phyloP scores from a whole-genome alignment of 1,140 invertebrate species.

The Sarcophaga peregrina region DNA sequence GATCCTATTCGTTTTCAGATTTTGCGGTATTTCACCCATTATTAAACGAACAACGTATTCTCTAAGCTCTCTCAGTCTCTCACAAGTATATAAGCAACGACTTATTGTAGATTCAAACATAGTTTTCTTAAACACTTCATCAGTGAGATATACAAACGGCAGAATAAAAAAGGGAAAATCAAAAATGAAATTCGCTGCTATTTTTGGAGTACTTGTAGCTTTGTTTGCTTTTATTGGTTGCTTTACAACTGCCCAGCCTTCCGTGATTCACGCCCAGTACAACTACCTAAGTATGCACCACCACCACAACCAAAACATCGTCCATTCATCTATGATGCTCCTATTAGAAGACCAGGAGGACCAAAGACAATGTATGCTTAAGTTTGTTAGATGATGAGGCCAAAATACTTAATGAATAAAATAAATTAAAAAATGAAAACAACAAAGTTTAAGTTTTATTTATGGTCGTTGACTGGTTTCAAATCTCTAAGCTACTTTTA shows the following conservation, averaged over 20 bases:
- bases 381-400: background rate
- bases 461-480: no score
- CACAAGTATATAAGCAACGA: no score
- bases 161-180: background rate
- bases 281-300: background rate
- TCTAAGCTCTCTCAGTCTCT: no score
- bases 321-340: constrained; percentile 28
- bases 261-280: constrained; percentile 26
- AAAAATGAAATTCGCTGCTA: constrained; percentile 23
- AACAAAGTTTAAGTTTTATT: background rate
- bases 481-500: no score
- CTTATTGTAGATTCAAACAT: background rate
- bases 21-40: constrained; percentile 8
- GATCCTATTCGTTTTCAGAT: background rate
- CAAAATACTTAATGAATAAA: background rate
- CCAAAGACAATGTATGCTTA: constrained; percentile 28
- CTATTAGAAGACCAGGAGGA: constrained; percentile 29
- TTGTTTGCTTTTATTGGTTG: background rate
- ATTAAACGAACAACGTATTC: background rate
- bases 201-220: background rate
- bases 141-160: background rate
- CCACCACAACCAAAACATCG: background rate
- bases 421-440: background rate
- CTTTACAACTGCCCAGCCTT: background rate
- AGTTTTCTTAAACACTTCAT: constrained; percentile 23